phyloP scores from a whole-genome alignment of 2,888 invertebrate species.

The Hololepta plana region DNA sequence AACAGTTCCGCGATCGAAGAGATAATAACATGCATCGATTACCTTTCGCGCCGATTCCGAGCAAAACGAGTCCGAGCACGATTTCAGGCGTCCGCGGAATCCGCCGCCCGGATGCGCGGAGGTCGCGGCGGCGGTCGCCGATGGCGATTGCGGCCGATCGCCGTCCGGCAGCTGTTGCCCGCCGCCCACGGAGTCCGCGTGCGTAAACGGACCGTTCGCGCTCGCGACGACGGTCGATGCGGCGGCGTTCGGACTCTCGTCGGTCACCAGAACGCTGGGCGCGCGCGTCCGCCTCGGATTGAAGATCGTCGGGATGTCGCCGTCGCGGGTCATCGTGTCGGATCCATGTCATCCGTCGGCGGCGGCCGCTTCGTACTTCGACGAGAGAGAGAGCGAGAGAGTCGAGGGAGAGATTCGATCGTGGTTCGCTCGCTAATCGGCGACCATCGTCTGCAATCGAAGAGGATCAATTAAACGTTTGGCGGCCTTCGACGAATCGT shows the following conservation, averaged over 20 bases:
- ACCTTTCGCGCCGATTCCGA: conserved; percentile 73
- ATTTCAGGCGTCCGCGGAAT: conserved; percentile 27
- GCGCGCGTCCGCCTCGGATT: conserved; percentile 36
- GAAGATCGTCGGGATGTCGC: conserved; percentile 65
- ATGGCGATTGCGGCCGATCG: conserved; percentile 18
- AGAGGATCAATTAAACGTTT: no score
- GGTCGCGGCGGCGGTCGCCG: conserved; percentile 29
- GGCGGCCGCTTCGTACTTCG: conserved; percentile 1
- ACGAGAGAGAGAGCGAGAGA: no score
- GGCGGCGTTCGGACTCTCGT: conserved; percentile 17
- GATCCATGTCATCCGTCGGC: no score
- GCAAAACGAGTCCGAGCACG: conserved; percentile 60
- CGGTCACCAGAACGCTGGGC: conserved; percentile 24
- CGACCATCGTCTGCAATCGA: no score
- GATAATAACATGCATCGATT: conserved; percentile 8
- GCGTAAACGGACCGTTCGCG: conserved; percentile 23
- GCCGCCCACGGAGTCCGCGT: conserved; percentile 22
- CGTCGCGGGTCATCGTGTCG: conserved; percentile 43
- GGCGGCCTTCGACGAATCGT: no score
- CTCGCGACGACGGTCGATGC: conserved; percentile 1
- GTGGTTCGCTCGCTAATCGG: no score
- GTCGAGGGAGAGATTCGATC: no score
- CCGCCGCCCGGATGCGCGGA: conserved; percentile 29
- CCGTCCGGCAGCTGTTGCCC: conserved; percentile 17
- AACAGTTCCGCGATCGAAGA: background rate